A percentile compares a stretch with the other conserved stretches of the same genome.
phyloP scores from a whole-genome alignment of 2,113 vertebrate genomes.

The Corythornis madagascariensis region DNA sequence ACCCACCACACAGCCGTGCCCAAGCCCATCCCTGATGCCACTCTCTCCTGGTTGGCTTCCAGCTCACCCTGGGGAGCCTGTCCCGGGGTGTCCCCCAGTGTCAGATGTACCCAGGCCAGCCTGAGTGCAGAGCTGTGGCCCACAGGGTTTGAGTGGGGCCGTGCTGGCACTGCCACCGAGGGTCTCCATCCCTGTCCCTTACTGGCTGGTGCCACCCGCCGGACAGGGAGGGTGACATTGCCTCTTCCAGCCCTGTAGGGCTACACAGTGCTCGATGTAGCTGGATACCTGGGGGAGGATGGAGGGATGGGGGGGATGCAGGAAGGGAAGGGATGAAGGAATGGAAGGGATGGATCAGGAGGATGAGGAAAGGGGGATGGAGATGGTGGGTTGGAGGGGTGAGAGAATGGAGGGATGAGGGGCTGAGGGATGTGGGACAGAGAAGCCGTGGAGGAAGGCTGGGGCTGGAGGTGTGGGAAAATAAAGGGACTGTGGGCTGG shows the following conservation, averaged over 20 bases:
- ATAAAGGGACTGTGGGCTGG: neutral
- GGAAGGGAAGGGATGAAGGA: neutral
- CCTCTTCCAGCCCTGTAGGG: neutral
- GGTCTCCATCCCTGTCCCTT: neutral
- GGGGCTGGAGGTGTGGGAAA: too few relatives aligned
- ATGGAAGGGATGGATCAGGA: too few relatives aligned
- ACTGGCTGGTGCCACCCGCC: neutral
- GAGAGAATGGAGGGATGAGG: accelerated
- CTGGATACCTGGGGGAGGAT: too few relatives aligned
- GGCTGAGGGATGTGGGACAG: neutral
- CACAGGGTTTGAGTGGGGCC: neutral
- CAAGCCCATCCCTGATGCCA: accelerated
- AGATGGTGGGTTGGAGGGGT: accelerated
- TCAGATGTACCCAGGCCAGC: neutral
- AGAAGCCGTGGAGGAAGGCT: neutral
- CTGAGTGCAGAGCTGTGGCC: accelerated
- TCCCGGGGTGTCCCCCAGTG: too few relatives aligned
- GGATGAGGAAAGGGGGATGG: neutral
- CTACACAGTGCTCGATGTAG: too few relatives aligned
- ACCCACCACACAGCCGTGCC: neutral
- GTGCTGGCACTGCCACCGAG: neutral
- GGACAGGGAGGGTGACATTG: neutral
- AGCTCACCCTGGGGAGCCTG: neutral
- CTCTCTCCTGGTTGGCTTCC: neutral
- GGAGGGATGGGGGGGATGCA: too few relatives aligned